Conservation (phyloP, 2,113 vertebrate genomes). For the Forbesichthys agassizii region DNA sequence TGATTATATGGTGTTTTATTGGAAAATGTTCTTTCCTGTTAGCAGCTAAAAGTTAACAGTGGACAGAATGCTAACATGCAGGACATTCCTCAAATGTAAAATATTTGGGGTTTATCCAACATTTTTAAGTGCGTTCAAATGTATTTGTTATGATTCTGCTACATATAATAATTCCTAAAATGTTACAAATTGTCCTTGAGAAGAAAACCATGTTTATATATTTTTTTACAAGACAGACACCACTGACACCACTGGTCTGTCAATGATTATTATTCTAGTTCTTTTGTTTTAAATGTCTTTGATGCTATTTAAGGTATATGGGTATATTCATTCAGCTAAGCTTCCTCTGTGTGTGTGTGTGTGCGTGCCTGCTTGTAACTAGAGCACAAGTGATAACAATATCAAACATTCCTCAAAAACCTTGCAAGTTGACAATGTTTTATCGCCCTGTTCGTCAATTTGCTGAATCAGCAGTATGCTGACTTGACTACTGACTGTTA, state of each 20-base stretch:
- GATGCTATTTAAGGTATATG: conserved; percentile 63
- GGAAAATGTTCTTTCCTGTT: no score
- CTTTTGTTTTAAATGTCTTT: conserved; percentile 13
- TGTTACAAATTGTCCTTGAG: not conserved
- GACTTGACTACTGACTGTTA: not conserved
- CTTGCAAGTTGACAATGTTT: no score
- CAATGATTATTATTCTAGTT: no score
- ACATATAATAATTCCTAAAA: no score
- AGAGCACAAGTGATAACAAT: conserved; percentile 20
- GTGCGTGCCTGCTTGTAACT: conserved; percentile 7
- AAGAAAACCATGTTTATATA: no score
- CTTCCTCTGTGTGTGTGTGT: conserved; percentile 29
- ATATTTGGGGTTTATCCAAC: not conserved
- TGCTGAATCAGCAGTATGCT: conserved; percentile 18
- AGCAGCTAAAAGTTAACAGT: no score
- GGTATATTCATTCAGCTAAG: conserved; percentile 63
- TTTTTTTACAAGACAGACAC: not conserved
- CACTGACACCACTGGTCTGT: not conserved
- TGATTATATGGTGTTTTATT: not conserved
- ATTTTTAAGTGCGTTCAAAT: not conserved
- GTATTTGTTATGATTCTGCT: not conserved
- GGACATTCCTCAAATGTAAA: not conserved
- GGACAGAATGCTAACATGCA: no score
- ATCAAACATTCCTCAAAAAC: not conserved
- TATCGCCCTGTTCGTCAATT: not conserved